Percentiles rank a stretch among this genome's conserved stretches.
phyloP scores from a whole-genome alignment of 2,888 invertebrate genomes.

The Cheiracanthium punctorium region DNA sequence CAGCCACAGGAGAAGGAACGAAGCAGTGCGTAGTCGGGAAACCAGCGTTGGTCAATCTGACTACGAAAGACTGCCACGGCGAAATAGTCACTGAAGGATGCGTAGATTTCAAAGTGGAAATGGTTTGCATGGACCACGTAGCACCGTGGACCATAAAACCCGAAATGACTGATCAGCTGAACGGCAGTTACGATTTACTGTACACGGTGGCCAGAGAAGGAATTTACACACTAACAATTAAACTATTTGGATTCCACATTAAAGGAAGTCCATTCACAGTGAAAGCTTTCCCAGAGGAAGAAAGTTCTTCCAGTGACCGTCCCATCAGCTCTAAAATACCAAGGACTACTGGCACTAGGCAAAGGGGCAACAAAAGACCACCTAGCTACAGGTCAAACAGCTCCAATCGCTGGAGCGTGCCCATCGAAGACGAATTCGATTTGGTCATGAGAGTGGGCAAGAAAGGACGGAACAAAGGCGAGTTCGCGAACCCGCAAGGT shows the following conservation, averaged over 20 bases:
- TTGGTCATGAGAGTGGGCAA: conserved; percentile 77
- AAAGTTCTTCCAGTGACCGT: conserved; percentile 74
- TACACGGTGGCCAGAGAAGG: conserved; percentile 77
- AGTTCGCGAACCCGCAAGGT: conserved; percentile 79
- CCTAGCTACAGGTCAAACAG: conserved; percentile 76
- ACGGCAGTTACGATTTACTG: conserved; percentile 77
- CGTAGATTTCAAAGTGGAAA: conserved; percentile 74
- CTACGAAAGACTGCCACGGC: conserved; percentile 75
- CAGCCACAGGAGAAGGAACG: conserved; percentile 77
- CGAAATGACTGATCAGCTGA: conserved; percentile 74
- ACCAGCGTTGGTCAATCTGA: conserved; percentile 76
- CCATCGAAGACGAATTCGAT: conserved; percentile 78
- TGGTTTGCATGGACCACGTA: conserved; percentile 73
- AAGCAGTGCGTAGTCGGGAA: conserved; percentile 75
- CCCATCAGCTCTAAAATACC: conserved; percentile 75
- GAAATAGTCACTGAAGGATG: conserved; percentile 76
- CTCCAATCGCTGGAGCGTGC: conserved; percentile 75
- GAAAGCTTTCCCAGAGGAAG: conserved; percentile 74
- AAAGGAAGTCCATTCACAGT: conserved; percentile 77
- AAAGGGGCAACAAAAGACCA: conserved; percentile 76
- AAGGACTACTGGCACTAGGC: conserved; percentile 75
- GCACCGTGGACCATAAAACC: conserved; percentile 73
- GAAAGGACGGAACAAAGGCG: conserved; percentile 78
- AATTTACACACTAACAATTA: conserved; percentile 76
- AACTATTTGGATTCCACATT: conserved; percentile 77